Conservation (phyloP, 2,113 vertebrate genomes). For the Desmodus rotundus region DNA sequence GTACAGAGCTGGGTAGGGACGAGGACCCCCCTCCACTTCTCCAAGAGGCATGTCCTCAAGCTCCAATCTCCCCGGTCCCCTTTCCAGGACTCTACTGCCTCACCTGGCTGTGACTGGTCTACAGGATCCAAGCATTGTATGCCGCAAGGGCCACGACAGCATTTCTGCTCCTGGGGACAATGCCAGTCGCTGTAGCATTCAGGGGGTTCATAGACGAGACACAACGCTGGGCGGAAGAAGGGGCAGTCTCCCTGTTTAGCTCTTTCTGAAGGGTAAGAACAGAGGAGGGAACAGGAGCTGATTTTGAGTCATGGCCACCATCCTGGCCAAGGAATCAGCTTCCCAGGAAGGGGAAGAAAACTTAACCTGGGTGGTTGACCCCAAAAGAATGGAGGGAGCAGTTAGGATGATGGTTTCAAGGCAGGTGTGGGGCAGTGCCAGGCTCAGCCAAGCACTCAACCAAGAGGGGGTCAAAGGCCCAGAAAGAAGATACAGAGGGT, state of each 20-base stretch:
- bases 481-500: not conserved
- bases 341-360: not conserved
- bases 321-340: not conserved
- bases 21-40: not conserved
- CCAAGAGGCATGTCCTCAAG: not conserved
- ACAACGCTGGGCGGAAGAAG: fast-evolving
- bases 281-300: not conserved
- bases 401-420: not conserved
- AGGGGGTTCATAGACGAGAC: fast-evolving
- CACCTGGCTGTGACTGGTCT: not conserved
- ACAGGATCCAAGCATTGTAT: not conserved
- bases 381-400: not conserved
- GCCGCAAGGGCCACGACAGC: not conserved
- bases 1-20: not conserved
- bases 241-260: not conserved
- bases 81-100: not conserved
- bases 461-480: not conserved
- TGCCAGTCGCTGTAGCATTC: not conserved
- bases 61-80: not conserved
- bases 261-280: not conserved
- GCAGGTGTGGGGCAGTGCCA: not conserved
- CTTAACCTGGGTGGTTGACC: not conserved
- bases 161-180: not conserved
- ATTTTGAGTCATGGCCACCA: not conserved
- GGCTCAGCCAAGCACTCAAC: not conserved